A percentile compares a stretch with the other conserved stretches of the same genome.
These are phyloP conservation scores for Chelon labrosus DNA, from an alignment of 2,797 vertebrate species.

Conservation along the genomic window DNA sequence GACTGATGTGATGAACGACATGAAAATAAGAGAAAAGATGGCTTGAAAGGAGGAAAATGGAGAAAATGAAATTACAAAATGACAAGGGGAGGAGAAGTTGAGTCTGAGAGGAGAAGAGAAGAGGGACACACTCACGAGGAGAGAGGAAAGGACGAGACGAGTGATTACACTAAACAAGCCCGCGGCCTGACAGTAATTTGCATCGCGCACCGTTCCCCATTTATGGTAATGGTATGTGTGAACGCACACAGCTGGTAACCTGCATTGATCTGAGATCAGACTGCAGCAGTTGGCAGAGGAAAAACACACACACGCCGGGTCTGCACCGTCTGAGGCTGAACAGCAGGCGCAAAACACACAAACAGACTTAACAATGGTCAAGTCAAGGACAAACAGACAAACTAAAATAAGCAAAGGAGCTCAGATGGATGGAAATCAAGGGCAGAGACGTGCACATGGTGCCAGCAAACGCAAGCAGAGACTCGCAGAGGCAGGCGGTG, in stretches of 20 bases:
- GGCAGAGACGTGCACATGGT: background rate
- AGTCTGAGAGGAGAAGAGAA: background rate
- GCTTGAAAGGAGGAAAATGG: background rate
- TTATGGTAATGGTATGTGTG: constrained; percentile 75
- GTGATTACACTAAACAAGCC: constrained; percentile 57
- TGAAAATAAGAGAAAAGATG: constrained; percentile 1
- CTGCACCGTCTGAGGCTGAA: background rate
- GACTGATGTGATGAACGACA: constrained; percentile 23
- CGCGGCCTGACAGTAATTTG: constrained; percentile 55
- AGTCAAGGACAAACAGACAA: constrained; percentile 38
- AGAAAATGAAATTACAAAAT: constrained; percentile 35
- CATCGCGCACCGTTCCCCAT: constrained; percentile 58
- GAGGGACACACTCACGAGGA: background rate
- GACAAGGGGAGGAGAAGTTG: constrained; percentile 13
- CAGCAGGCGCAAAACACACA: background rate
- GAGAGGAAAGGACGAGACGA: constrained; percentile 8
- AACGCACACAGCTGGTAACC: constrained; percentile 63
- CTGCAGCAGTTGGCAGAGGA: constrained; percentile 20
- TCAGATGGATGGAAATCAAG: constrained; percentile 9
- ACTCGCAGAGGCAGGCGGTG: no score
- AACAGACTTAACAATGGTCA: constrained; percentile 13
- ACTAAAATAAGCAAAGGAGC: constrained; percentile 13
- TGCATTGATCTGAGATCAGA: constrained; percentile 65
- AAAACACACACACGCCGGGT: background rate
- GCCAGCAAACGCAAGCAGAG: no score